Evolutionary conservation across 1,140 invertebrate species (phyloP).

Genomic region (Heliconius himera): DNA sequence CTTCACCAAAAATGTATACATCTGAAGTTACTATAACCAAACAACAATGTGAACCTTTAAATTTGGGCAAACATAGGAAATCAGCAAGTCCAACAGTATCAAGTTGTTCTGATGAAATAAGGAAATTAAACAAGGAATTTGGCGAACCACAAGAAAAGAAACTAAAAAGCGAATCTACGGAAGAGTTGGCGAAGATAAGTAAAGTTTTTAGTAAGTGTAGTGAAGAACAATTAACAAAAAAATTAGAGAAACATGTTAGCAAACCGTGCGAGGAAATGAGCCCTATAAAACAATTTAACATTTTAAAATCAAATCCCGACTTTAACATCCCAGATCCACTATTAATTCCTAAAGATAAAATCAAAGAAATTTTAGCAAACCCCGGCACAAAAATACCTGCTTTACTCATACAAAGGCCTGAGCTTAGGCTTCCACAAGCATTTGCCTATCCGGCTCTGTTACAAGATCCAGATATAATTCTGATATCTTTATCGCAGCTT

Average conservation of each 20-base stretch:
- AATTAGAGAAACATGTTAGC: constrained; percentile 43
- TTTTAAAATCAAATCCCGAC: constrained; percentile 86
- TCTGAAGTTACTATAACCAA: constrained; percentile 82
- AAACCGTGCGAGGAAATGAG: constrained; percentile 82
- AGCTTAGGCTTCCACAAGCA: constrained; percentile 87
- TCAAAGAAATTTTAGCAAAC: constrained; percentile 86
- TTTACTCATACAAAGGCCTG: constrained; percentile 86
- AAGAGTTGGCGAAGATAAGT: constrained; percentile 69
- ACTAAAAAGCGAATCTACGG: constrained; percentile 76
- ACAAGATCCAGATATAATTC: constrained; percentile 89
- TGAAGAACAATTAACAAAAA: constrained; percentile 63
- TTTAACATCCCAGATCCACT: constrained; percentile 90
- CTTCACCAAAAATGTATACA: constrained; percentile 82
- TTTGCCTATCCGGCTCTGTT: constrained; percentile 87
- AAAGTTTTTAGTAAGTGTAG: constrained; percentile 71
- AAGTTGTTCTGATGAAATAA: constrained; percentile 84
- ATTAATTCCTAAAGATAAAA: constrained; percentile 88
- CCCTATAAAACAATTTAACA: constrained; percentile 87
- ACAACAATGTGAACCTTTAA: constrained; percentile 85
- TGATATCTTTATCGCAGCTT: constrained; percentile 88
- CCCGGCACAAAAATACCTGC: constrained; percentile 90
- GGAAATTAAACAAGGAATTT: constrained; percentile 75
- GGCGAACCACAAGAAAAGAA: constrained; percentile 83
- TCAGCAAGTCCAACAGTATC: constrained; percentile 83
- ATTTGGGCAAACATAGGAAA: constrained; percentile 84